These are phyloP conservation scores for Oryctes rhinoceros DNA, from an alignment of 1,140 invertebrate genomes.

Conservation along the genomic window DNA sequence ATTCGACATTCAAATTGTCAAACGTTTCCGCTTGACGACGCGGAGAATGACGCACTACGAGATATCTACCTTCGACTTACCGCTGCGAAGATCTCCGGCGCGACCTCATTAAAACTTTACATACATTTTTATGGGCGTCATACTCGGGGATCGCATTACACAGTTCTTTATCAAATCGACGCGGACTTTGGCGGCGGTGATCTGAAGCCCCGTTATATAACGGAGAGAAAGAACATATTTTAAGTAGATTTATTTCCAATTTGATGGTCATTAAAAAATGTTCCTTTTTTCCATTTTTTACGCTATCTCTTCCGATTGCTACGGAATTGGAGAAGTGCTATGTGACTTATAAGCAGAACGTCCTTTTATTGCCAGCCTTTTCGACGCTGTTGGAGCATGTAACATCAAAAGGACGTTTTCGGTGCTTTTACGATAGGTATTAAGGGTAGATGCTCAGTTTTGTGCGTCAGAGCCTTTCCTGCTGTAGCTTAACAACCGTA, in stretches of 20 bases:
- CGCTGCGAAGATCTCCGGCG: neutral
- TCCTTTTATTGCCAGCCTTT: too few species aligned
- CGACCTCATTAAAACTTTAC: constrained; percentile 33
- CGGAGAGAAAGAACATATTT: neutral
- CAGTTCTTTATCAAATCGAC: constrained; percentile 14
- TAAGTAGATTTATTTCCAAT: constrained; percentile 36
- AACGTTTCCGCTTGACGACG: neutral
- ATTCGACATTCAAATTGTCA: constrained; percentile 31
- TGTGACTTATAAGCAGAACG: too few species aligned
- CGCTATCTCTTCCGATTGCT: neutral
- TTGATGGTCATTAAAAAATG: constrained; percentile 15
- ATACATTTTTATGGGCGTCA: constrained; percentile 20
- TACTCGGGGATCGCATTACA: neutral
- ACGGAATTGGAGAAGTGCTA: neutral
- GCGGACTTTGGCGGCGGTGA: neutral
- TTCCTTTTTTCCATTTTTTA: neutral
- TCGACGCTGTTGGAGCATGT: too few species aligned
- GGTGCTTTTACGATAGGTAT: too few species aligned
- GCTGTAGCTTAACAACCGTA: too few species aligned
- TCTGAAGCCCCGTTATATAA: neutral
- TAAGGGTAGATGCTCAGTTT: too few species aligned
- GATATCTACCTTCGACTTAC: neutral
- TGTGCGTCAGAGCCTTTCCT: too few species aligned
- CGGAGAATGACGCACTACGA: neutral
- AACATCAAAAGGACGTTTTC: too few species aligned